Base-by-base conservation (phyloP, 2,888 invertebrate genomes). In the Ophion costatus region DNA sequence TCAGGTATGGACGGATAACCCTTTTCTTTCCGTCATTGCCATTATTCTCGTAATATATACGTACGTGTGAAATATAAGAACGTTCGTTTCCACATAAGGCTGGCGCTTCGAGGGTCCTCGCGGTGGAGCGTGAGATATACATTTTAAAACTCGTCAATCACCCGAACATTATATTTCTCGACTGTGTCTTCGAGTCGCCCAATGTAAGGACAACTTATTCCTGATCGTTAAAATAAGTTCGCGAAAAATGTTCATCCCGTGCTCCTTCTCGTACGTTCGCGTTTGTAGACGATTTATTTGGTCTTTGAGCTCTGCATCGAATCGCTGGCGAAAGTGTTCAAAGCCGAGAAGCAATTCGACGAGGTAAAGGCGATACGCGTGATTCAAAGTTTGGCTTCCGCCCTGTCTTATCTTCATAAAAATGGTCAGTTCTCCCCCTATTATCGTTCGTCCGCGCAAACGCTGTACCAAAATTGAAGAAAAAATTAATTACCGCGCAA, bases 61-160 rank as follows among this genome's bases (percentile, higher is more conserved):
- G 1, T 22, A 56, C n/a, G 17, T 9, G 20, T 61, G 5, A 57
- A 64, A 57, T 33, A 24, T n/a, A 38, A 61, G 42, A 22, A 7
- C 24, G 1, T 6, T 67, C 4, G 9, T 17, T 70, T 69, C 22
- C 9, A 10, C n/a, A 67, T 42, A 69, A 89, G 89, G 87, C 87
- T 20, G 88, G 88, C 14, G 85, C 88, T 14, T 86, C 87, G 38
- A 87, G 88, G 87, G 90, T 95, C 76, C 93, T 93, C 82, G 90
- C 94, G 57, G 89, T 95, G 66, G 94, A 95, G 83, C 90, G 94
- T 82, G 95, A 95, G 92, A 95, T 95, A 66, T 92, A 93, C 82
- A 95, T 95, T 84, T 91, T 95, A 86, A 95, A 95, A 91, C 91
- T 94, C 86, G 95, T 95, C n/a, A 91, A 94, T 63, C 95, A 95